Percentiles rank a stretch among this genome's conserved stretches.
Conservation (phyloP, 2,888 invertebrate genomes). For the Scotopteryx bipunctaria region DNA sequence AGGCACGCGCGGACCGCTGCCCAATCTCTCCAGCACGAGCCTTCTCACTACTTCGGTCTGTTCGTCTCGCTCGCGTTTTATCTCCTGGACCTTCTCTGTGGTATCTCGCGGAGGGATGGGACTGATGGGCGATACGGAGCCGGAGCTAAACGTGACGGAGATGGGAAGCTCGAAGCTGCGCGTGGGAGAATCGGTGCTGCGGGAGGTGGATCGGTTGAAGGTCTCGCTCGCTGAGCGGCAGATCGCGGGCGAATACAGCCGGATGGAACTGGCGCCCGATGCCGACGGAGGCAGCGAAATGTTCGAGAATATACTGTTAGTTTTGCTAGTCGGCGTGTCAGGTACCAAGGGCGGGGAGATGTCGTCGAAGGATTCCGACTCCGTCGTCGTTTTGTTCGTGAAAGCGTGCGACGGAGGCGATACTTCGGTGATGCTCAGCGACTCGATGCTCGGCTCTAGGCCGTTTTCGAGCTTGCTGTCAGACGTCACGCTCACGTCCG, state of each 20-base stretch:
- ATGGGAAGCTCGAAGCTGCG: conserved; percentile 54
- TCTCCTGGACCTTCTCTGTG: conserved; percentile 31
- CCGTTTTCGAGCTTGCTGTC: conserved; percentile 38
- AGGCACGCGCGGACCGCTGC: conserved; percentile 53
- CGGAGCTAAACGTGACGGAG: conserved; percentile 56
- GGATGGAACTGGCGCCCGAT: conserved; percentile 49
- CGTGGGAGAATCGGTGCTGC: conserved; percentile 53
- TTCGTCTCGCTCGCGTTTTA: conserved; percentile 69
- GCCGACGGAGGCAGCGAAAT: conserved; percentile 42
- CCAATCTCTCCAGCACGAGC: conserved; percentile 90
- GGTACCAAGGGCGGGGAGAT: conserved; percentile 61
- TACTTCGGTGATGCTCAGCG: conserved; percentile 59
- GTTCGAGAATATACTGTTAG: conserved; percentile 34
- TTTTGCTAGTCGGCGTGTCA: conserved; percentile 47
- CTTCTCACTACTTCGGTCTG: conserved; percentile 93
- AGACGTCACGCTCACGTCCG: conserved; percentile 23
- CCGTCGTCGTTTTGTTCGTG: conserved; percentile 45
- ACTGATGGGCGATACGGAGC: conserved; percentile 60
- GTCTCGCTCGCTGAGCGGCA: conserved; percentile 77
- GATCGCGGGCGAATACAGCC: conserved; percentile 70
- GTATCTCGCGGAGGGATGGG: conserved; percentile 73
- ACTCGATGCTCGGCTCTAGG: conserved; percentile 50
- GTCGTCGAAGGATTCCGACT: conserved; percentile 47
- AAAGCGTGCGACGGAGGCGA: conserved; percentile 52
- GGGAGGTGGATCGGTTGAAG: conserved; percentile 57